phyloP scores from a whole-genome alignment of 2,888 invertebrate genomes.

The Limnephilus rhombicus region DNA sequence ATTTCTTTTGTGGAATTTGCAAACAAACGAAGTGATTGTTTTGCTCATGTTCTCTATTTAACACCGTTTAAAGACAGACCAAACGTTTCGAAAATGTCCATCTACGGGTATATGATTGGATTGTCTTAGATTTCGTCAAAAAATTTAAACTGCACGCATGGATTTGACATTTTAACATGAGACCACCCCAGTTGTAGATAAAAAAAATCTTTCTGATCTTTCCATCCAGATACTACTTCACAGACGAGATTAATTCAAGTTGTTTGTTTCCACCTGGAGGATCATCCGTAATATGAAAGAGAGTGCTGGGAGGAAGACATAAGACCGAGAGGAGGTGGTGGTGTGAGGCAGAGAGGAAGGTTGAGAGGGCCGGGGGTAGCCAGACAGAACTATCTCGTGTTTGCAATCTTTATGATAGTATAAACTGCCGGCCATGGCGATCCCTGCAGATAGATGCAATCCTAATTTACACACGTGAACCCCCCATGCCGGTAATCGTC shows the following conservation, averaged over 20 bases:
- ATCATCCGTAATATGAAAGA: neutral
- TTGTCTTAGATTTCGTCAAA: no score
- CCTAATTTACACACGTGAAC: constrained; percentile 59
- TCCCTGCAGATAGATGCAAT: constrained; percentile 60
- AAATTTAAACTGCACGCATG: no score
- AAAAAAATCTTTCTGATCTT: neutral
- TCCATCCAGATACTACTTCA: neutral
- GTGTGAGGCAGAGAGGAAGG: neutral
- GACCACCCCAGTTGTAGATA: neutral
- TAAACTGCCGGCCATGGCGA: constrained; percentile 56
- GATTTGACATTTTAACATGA: neutral
- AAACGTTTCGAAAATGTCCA: no score
- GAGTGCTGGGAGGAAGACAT: neutral
- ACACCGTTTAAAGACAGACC: no score
- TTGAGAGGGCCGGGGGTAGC: constrained; percentile 27
- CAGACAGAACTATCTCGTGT: constrained; percentile 58
- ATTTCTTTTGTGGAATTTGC: no score
- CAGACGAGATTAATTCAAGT: neutral
- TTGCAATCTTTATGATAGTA: constrained; percentile 65
- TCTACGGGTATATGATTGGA: no score
- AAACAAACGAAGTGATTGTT: no score
- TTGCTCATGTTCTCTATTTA: no score
- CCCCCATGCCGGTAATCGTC: constrained; percentile 38
- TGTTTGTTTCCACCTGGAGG: neutral
- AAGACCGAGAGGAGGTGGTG: neutral